Base-by-base conservation (phyloP, 2,113 vertebrate species). In the Mohoua ochrocephala region DNA sequence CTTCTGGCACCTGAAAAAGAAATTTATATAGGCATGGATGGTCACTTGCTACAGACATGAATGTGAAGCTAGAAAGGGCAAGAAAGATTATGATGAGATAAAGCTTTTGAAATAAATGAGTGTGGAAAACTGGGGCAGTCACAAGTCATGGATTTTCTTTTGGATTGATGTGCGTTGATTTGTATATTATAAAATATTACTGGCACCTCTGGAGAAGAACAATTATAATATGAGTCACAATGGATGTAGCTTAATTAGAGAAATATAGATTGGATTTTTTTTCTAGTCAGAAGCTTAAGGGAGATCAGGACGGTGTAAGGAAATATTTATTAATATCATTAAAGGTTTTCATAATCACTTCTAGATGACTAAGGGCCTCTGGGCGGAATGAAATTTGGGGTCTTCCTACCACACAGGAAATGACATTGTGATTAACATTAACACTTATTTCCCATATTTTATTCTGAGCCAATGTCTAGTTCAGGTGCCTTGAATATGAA, bases 51-150 rank as follows among this genome's bases (percentile, higher is more conserved):
- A 44, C 35, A 77, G 70, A 79, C 23, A 35, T 13, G 59, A 70
- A 87, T 80, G 86, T 1, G 2, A 87, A 93, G 27, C 13, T 54
- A 79, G 47, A 92, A 70, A 91, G 13, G 42, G 61, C 45, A 92
- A 86, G 73, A 71, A 68, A 50, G 39, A 76, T 65, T 74, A 74
- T 76, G 74, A 76, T 73, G 39, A 84, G 59, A 89, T 84, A 89
- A 89, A 78, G 13, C 47, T 78, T 91, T 82, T 77, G 26, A 90
- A 95, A 91, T 73, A 96, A 97, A 89, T 77, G 76, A 79, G 41
- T 77, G 54, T 28, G 4, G 53, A 84, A 93, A 92, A 93, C 37
- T 87, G n/a, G 75, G 52, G 10, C 74, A 88, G 57, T 79, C 71
- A 80, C 26, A 91, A 87, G 44, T n/a, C 11, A 81, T 19, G 21